Evolutionary conservation across 2,797 vertebrate species (phyloP).

Genomic region (Anguilla marmorata): DNA sequence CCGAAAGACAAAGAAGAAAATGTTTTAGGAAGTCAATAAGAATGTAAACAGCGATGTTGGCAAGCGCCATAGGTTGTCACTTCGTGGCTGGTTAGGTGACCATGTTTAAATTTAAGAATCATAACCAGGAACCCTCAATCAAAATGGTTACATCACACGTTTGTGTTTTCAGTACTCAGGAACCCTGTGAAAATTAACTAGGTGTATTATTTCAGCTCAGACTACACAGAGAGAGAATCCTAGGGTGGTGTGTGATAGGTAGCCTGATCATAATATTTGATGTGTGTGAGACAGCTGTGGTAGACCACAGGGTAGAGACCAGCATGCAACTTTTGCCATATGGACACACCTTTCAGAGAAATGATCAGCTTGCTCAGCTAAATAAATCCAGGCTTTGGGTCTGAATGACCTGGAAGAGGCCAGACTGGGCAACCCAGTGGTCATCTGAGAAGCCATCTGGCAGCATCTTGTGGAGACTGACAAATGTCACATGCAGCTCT

Average conservation of each 20-base stretch:
- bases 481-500: conserved; percentile 65
- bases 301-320: neutral
- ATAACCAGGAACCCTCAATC: neutral
- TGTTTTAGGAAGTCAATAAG: neutral
- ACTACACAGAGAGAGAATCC: neutral
- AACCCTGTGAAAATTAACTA: neutral
- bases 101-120: neutral
- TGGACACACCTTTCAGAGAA: conserved; percentile 39
- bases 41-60: neutral
- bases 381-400: conserved; percentile 48
- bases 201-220: neutral
- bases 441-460: conserved; percentile 72
- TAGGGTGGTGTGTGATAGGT: neutral
- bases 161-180: neutral
- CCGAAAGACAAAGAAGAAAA: neutral
- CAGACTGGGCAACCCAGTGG: conserved; percentile 69
- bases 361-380: conserved; percentile 65
- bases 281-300: neutral
- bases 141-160: neutral
- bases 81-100: neutral
- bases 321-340: conserved; percentile 44
- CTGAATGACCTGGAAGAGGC: conserved; percentile 67
- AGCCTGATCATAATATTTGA: neutral
- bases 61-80: neutral
- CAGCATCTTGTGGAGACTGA: conserved; percentile 64